Base-by-base conservation (phyloP, 2,113 vertebrate species). In the Stegastes partitus region DNA sequence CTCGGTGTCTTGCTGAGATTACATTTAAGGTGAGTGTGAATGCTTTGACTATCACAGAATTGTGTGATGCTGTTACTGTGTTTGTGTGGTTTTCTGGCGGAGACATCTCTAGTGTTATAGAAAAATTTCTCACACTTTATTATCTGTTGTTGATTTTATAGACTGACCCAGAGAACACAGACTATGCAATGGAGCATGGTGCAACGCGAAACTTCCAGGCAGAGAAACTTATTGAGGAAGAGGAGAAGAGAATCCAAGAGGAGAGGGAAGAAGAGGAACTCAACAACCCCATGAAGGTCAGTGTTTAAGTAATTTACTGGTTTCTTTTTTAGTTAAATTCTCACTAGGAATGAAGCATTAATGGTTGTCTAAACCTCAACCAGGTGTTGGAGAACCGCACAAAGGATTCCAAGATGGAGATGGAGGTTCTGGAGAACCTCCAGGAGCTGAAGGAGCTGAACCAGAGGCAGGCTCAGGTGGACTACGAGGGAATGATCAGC, bases 211-310 rank as follows among this genome's bases (percentile, higher is more conserved):
- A 99, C 88, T 99, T 99, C 92, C 98, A 99, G 75, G 98, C 97
- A 0, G 98, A 99, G 86, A 99, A 99, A 66, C 95, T 98, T 2
- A 77, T 99, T 53, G 97, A 99, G 81, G 97, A 99, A 71, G 97
- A 99, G 79, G 97, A 99, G 91, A 97, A 96, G 56, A 95, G 96
- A 50, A 75, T 97, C 39, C 94, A 96, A 85, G 95, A 93, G 80
- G 97, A 99, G 23, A 91, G 98, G 34, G 98, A 99, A 44, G 98
- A 99, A 0, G 98, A 99, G 50, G 98, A 99, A 81, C 94, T 99
- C 9, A 99, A 99, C 92, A 99, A 99, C 44, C 98, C 98, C 28
- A 99, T 99, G 98, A 99, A 99, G 96, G 98, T 98, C 79, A 2
- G 79, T 83, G 25, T 65, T 42, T 53, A 22, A 53, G 19, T 16